Percentiles rank a stretch among this genome's conserved stretches.
These are phyloP conservation scores for Scaptomyza polygonia DNA, from an alignment of 2,888 invertebrate species.

Conservation along the genomic window DNA sequence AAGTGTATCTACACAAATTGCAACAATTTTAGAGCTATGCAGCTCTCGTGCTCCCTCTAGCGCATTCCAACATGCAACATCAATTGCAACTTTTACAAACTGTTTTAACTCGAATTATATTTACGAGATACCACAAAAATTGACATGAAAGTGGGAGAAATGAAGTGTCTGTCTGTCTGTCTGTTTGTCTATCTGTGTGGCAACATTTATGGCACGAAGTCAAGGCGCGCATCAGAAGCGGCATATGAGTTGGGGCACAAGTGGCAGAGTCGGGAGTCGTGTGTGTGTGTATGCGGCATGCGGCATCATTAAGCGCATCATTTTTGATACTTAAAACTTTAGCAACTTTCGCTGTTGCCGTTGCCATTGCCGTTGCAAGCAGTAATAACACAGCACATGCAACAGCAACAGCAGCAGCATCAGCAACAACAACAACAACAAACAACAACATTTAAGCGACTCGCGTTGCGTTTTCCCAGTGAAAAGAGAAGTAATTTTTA, in stretches of 20 bases:
- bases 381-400: constrained; percentile 30
- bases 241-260: constrained; percentile 4
- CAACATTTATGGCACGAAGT: constrained; percentile 60
- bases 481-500: constrained; percentile 77
- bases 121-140: constrained; percentile 69
- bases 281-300: constrained; percentile 41
- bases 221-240: constrained; percentile 37
- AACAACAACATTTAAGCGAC: constrained; percentile 25
- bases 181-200: background rate
- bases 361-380: constrained; percentile 31
- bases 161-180: constrained; percentile 1
- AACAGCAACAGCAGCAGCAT: constrained; percentile 18
- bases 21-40: constrained; percentile 35
- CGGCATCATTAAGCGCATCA: constrained; percentile 73
- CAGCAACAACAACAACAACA: constrained; percentile 10
- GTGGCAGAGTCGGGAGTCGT: constrained; percentile 12
- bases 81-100: constrained; percentile 73
- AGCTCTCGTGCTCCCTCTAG: constrained; percentile 2
- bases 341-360: constrained; percentile 47
- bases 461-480: constrained; percentile 31
- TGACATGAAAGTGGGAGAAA: constrained; percentile 33
- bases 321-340: constrained; percentile 78
- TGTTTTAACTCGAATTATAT: constrained; percentile 72
- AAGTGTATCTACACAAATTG: constrained; percentile 20
- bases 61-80: constrained; percentile 34